Evolutionary conservation across 2,888 invertebrate genomes (phyloP), one percentile per base, ranked within the genome.

Genomic region (Alitta virens): DNA sequence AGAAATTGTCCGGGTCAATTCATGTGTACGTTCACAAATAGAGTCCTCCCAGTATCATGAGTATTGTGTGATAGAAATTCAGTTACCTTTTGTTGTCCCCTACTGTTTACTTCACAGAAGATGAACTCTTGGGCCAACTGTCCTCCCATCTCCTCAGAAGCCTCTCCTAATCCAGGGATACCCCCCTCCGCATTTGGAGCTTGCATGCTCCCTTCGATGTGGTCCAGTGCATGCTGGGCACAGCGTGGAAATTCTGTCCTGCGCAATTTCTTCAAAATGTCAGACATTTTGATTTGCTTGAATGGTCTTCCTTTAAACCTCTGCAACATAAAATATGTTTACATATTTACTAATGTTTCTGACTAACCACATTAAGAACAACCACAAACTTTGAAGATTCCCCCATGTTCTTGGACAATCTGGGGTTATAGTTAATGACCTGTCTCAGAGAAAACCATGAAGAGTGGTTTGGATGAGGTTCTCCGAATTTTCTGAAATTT

Each of bases 131-230:
- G 38, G 46, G 54, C 54, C 7, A 60, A 26, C 18, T 46, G 53
- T 26, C 42, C 60, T 40, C 53, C 53, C 5, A 60, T 24, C n/a
- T 60, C 60, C 16, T 59, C 59, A 21, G 38, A 42, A 2, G 27
- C 21, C 21, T 33, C 50, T 16, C 53, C 60, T 12, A 60, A 53
- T 26, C 60, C 60, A 7, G 60, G 60, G 21, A 60, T 60, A n/a
- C 43, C 53, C 1, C 52, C 51, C 33, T 33, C 33, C 7, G 33
- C 12, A 23, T 50, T 40, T 21, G 21, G 38, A 2, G 23, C 50
- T 1, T 23, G 25, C 14, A 51, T n/a, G 27, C 21, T 7, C 23
- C 14, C 1, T 16, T 12, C 51, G 2, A 59, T 26, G 24, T 51
- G 59, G 51, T 59, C 52, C 5, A 59, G 18, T 3, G 59, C 59